Percentiles rank a stretch among this genome's conserved stretches.
phyloP scores from a whole-genome alignment of 2,797 vertebrate genomes.

The Hapalemur alaotrensis region DNA sequence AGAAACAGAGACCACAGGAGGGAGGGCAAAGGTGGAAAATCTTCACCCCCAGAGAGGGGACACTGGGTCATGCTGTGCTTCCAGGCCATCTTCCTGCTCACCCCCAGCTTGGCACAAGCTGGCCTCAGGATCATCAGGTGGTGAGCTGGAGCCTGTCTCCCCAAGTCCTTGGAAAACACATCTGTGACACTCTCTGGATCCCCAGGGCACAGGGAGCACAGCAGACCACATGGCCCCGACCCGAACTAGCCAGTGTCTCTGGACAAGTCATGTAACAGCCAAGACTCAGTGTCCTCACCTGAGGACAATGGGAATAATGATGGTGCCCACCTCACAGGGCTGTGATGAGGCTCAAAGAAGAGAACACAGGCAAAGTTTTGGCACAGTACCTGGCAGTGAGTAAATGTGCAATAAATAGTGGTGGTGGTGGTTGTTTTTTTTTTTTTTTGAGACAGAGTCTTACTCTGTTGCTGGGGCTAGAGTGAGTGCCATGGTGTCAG shows the following conservation, averaged over 20 bases:
- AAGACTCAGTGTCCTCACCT: background rate
- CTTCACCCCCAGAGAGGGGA: background rate
- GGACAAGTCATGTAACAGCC: background rate
- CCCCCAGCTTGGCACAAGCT: background rate
- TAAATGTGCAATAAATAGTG: background rate
- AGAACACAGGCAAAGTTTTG: background rate
- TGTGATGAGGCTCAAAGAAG: background rate
- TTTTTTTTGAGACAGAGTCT: no score
- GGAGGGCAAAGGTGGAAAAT: background rate
- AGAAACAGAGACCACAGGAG: background rate
- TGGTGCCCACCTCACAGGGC: background rate
- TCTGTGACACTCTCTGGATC: background rate
- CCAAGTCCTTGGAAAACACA: conserved; percentile 27
- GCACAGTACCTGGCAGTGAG: background rate
- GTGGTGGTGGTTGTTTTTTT: no score
- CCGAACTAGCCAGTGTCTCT: background rate
- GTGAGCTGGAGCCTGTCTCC: conserved; percentile 2
- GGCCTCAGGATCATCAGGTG: background rate
- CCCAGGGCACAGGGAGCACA: background rate
- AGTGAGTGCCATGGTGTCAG: no score
- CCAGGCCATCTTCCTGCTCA: background rate
- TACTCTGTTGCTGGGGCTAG: no score
- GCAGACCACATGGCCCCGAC: background rate
- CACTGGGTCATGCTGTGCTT: accelerated
- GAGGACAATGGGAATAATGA: background rate